phyloP scores from a whole-genome alignment of 2,888 invertebrate species.

The Lasiommata megera region DNA sequence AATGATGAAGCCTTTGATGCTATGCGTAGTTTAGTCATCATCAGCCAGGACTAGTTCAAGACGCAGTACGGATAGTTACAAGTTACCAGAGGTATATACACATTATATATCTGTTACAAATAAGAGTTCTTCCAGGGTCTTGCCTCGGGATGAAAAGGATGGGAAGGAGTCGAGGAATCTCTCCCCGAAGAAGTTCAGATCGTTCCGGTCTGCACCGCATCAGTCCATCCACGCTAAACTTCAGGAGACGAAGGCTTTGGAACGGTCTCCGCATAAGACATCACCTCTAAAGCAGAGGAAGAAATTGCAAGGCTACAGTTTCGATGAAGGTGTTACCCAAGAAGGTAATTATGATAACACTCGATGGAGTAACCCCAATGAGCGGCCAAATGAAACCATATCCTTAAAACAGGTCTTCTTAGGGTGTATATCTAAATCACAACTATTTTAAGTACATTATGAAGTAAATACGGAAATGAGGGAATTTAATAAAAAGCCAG shows the following conservation, averaged over 20 bases:
- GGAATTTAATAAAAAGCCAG: too few relatives aligned
- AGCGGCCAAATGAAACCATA: too few relatives aligned
- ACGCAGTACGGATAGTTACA: slow-evolving; percentile 12
- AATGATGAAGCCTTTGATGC: slow-evolving; percentile 48
- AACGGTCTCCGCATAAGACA: slow-evolving; percentile 82
- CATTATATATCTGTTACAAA: neutral
- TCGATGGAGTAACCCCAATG: too few relatives aligned
- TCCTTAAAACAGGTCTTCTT: too few relatives aligned
- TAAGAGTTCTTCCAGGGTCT: slow-evolving; percentile 78
- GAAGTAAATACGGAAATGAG: too few relatives aligned
- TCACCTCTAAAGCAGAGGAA: slow-evolving; percentile 82
- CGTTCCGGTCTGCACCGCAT: slow-evolving; percentile 81
- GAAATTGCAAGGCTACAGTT: slow-evolving; percentile 75
- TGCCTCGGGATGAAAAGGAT: slow-evolving; percentile 92
- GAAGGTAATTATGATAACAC: slow-evolving; percentile 58
- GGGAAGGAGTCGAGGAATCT: slow-evolving; percentile 89
- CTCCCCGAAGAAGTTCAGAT: slow-evolving; percentile 85
- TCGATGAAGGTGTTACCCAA: slow-evolving; percentile 72
- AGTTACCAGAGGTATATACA: neutral
- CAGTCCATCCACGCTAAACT: slow-evolving; percentile 80
- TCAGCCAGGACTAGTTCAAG: slow-evolving; percentile 41
- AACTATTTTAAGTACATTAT: too few relatives aligned
- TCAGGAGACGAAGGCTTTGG: slow-evolving; percentile 84
- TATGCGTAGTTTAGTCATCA: slow-evolving; percentile 53
- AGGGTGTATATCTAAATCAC: too few relatives aligned